These are phyloP conservation scores for Tethya wilhelma DNA, from an alignment of 37 sponge, comb jelly and placozoan genomes.

Conservation along the genomic window DNA sequence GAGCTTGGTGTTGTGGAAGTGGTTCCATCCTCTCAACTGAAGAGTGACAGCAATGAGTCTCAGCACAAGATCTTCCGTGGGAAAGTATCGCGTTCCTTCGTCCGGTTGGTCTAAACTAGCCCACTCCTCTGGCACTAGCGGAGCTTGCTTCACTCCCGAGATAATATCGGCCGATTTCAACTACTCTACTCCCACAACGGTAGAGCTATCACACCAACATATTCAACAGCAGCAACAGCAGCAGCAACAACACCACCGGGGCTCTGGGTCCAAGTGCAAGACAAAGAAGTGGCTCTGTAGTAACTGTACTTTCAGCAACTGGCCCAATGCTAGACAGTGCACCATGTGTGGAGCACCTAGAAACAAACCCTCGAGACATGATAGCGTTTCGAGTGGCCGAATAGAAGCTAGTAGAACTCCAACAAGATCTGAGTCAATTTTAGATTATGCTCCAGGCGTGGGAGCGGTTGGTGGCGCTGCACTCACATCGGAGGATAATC, in stretches of 20 bases:
- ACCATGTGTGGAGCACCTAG: conserved; percentile 68
- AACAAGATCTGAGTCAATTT: conserved; percentile 20
- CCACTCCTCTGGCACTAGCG: too few relatives aligned
- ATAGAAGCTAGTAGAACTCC: too few relatives aligned
- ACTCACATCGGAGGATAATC: neutral
- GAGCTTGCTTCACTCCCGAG: too few relatives aligned
- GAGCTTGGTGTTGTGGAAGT: neutral
- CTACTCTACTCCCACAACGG: too few relatives aligned
- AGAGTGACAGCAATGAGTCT: conserved; percentile 18
- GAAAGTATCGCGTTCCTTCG: too few relatives aligned
- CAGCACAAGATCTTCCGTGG: too few relatives aligned
- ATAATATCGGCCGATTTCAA: too few relatives aligned
- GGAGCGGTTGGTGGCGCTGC: conserved; percentile 34
- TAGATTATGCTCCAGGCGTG: conserved; percentile 44
- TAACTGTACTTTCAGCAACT: conserved; percentile 82
- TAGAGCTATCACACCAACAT: too few relatives aligned
- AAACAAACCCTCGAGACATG: neutral
- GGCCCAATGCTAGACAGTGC: conserved; percentile 77
- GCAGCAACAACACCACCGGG: too few relatives aligned
- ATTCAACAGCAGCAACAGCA: too few relatives aligned
- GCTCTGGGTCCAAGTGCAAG: conserved; percentile 40
- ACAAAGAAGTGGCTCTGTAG: conserved; percentile 79
- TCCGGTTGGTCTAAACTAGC: too few relatives aligned
- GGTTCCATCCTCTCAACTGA: neutral
- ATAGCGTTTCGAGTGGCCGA: neutral